These are phyloP conservation scores for Ophion ellenae DNA, from an alignment of 2,888 invertebrate genomes.

Conservation along the genomic window DNA sequence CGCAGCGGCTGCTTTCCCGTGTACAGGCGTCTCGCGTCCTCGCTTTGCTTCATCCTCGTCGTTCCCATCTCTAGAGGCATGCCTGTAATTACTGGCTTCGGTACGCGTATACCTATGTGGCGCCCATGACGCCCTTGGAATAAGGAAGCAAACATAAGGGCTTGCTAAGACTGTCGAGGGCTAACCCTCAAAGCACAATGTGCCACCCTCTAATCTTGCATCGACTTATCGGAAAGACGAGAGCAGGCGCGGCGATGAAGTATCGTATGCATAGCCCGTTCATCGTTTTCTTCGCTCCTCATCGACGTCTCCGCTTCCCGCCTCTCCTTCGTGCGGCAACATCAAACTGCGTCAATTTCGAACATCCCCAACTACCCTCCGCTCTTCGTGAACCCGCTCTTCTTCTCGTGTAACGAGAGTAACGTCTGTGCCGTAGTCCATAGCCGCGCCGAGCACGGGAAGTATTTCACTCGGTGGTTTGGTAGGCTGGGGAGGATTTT, in stretches of 20 bases:
- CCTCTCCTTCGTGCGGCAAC: constrained; percentile 15
- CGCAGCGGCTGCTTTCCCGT: neutral
- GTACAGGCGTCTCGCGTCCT: constrained; percentile 7
- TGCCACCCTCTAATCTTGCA: constrained; percentile 82
- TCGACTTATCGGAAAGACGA: constrained; percentile 80
- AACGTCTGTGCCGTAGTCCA: neutral
- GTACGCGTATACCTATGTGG: constrained; percentile 46
- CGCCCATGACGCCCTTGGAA: constrained; percentile 56
- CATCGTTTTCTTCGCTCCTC: constrained; percentile 61
- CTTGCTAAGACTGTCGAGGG: constrained; percentile 52
- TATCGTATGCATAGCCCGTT: constrained; percentile 74
- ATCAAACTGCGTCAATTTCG: constrained; percentile 12
- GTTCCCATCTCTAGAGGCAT: constrained; percentile 69
- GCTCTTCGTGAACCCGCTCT: neutral
- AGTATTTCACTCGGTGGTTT: constrained; percentile 70
- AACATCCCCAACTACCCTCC: neutral
- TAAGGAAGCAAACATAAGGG: constrained; percentile 59
- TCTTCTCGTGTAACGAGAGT: constrained; percentile 1
- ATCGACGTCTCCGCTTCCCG: constrained; percentile 7
- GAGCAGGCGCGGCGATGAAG: constrained; percentile 65
- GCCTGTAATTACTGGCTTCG: constrained; percentile 82
- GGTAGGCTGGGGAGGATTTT: constrained; percentile 46
- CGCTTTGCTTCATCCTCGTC: constrained; percentile 55
- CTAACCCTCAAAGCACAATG: constrained; percentile 80
- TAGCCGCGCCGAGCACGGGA: constrained; percentile 70